Conservation (phyloP, 2,113 vertebrate species). For the crab-eating macaque (Macaca fascicularis) region T2T-MFA8v1.1 NC_088380.1:85287501-85288000, state of each 20-base stretch:
- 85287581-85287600: background rate
- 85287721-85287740: background rate
- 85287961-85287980: conserved; percentile 84
- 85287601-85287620: background rate
- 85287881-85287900: background rate
- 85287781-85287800: background rate
- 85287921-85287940: background rate
- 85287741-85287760: background rate
- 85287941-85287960: conserved; percentile 73
- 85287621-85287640: rapidly evolving
- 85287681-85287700: background rate
- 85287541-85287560: background rate
- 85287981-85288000: conserved; percentile 81
- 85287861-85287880: background rate
- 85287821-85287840: background rate
- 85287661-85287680: background rate
- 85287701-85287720: background rate
- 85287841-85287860: background rate
- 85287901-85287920: background rate
- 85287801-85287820: background rate
- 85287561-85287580: background rate
- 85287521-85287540: background rate
- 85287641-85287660: background rate
- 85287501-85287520: background rate
- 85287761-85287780: background rate